Percentiles rank a stretch among this genome's conserved stretches.
phyloP scores from a whole-genome alignment of 2,113 vertebrate species.

The Dascyllus trimaculatus region DNA sequence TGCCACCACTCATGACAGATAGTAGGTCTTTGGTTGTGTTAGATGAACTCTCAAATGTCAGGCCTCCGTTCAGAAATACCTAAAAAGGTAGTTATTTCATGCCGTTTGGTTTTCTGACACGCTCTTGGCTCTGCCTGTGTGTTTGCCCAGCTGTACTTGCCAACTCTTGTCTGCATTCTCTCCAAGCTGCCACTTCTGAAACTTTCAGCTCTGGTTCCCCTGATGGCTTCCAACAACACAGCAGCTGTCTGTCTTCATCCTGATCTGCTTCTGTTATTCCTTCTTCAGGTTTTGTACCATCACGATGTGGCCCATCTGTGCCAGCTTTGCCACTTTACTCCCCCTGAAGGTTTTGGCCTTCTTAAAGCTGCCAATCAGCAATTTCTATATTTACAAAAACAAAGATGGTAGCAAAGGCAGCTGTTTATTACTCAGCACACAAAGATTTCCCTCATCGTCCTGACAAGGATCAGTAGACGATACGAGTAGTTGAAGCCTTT shows the following conservation, averaged over 20 bases:
- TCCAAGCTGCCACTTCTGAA: constrained; percentile 10
- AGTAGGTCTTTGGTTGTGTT: too few relatives aligned
- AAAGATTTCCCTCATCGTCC: too few relatives aligned
- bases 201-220: not conserved
- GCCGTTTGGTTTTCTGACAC: not conserved
- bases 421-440: too few relatives aligned
- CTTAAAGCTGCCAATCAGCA: not conserved
- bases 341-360: not conserved
- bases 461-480: too few relatives aligned
- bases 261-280: not conserved
- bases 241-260: not conserved
- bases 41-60: constrained; percentile 16
- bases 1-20: too few relatives aligned
- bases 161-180: constrained; percentile 27
- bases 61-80: constrained; percentile 19
- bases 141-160: constrained; percentile 24
- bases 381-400: too few relatives aligned
- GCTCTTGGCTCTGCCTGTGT: constrained; percentile 27
- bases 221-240: too few relatives aligned
- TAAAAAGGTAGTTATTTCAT: constrained; percentile 17
- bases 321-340: not conserved
- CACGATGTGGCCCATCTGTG: not conserved
- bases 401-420: too few relatives aligned
- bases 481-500: too few relatives aligned
- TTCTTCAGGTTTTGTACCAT: not conserved